Evolutionary conservation across 1,140 invertebrate genomes (phyloP).

Genomic region (Harlomillsia oculata): DNA sequence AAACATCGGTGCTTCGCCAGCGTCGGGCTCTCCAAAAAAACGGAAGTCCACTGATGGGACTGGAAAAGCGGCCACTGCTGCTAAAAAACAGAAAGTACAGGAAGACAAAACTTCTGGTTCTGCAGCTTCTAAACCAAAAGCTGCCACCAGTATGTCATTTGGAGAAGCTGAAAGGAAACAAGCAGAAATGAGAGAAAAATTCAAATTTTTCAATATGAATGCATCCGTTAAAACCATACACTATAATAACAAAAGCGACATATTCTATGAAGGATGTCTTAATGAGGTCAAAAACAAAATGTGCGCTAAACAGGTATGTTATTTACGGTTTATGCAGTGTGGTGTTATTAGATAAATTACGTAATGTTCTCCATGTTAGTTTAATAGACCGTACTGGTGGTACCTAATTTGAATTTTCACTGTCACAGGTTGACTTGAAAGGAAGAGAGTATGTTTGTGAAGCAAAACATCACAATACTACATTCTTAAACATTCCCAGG

Average conservation of each 20-base stretch:
- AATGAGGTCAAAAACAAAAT: constrained; percentile 13
- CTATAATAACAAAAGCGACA: constrained; percentile 21
- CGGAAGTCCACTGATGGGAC: constrained; percentile 3
- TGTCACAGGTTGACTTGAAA: constrained; percentile 15
- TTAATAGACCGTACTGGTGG: background rate
- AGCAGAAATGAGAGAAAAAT: constrained; percentile 16
- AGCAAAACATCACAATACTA: constrained; percentile 15
- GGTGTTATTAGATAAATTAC: background rate
- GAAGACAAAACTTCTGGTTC: background rate
- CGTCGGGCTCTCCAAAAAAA: constrained; percentile 1
- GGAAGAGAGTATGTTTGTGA: constrained; percentile 23
- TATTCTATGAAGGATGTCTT: constrained; percentile 19
- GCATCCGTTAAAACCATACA: constrained; percentile 15
- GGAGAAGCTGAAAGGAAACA: constrained; percentile 16
- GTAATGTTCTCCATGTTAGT: background rate
- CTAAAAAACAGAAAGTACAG: constrained; percentile 12
- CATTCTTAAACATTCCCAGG: constrained; percentile 15
- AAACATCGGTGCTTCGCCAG: too few species aligned
- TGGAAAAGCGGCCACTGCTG: background rate
- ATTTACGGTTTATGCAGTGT: background rate
- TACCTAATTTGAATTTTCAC: background rate
- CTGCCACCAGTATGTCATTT: constrained; percentile 19
- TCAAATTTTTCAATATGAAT: constrained; percentile 15
- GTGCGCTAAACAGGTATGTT: constrained; percentile 19
- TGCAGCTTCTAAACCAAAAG: background rate